Base-by-base conservation (phyloP, 2,113 vertebrate genomes). In the Dinomys branickii region DNA sequence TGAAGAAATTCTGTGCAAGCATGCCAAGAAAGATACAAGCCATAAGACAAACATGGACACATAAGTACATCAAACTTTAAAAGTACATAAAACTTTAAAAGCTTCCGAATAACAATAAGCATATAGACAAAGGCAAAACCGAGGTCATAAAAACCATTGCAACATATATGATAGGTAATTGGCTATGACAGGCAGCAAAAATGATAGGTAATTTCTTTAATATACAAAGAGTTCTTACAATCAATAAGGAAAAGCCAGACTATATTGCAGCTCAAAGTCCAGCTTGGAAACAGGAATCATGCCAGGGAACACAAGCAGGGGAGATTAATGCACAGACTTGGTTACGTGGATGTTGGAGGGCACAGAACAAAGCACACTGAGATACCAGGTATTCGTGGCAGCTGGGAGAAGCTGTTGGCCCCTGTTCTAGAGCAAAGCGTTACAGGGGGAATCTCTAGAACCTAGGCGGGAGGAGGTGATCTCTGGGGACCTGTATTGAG, bases 21-120 rank as follows among this genome's bases (percentile, higher is more conserved):
- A 86, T 38, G 35, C 50, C 41, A 41, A 38, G n/a, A 86, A 81
- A 90, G 63, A 69, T 9, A 67, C 24, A 83, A 85, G 73, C 35
- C 26, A 17, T 54, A 77, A 92, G 50, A 35, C 63, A 94, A 95
- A 86, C 20, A 67, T 35, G 13, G 28, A 47, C 38, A 92, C 59
- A 82, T 77, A n/a, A 92, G 13, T 92, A 38, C 22, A 85, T 82
- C 52, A 82, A 61, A 90, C 0, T 77, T 89, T 92, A 28, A n/a
- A n/a, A 92, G 13, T 92, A 38, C 22, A 85, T 82, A 58, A 82
- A 61, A 90, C 0, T 77, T 75, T 71, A 7, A 20, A 86, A 86
- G 26, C 86, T 69, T 82, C 89, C 89, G 35, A 81, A 63, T 20
- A 91, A 81, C 28, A 92, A 94, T 78, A 88, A 92, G 69, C 52